Evolutionary conservation across 2,797 vertebrate genomes (phyloP), one percentile per base, ranked within the genome.

Genomic region (Gastrophryne carolinensis): DNA sequence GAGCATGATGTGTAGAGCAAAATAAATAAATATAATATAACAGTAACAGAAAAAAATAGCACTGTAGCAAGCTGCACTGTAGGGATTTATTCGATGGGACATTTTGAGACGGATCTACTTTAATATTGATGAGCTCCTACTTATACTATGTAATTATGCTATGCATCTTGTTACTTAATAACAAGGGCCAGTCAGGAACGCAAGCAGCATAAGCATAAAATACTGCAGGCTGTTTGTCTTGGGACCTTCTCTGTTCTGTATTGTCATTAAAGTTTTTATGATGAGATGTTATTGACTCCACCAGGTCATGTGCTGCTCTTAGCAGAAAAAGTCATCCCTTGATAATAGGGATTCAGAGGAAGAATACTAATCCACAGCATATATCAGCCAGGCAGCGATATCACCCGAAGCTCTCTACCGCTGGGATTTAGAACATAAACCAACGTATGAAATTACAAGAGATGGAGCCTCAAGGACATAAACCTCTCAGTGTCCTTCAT

Each of bases 221-320:
- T 13, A 27, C 53, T 9, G 5, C 4, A 56, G 4, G 13, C 3
- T 57, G 12, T 32, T 57, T 57, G n/a, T 12, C 12, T 30, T 57
- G 17, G 19, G n/a, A 37, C 3, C 13, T 61, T 39, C n/a, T 61
- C 19, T 61, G 8, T 15, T 0, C 35, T 19, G 13, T 61, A 61
- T 61, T 61, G 30, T 13, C 17, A 19, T 10, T 27, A 9, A 17
- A 12, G 34, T 39, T 32, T 61, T 57, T 19, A 27, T 35, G 15
- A 44, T n/a, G 39, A 41, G 15, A 69, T 72, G 76, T 78, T 80
- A 79, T 47, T 0, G 56, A 71, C 79, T 76, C 79, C 84, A 81
- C 81, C 81, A 80, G 78, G 81, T 80, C 80, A 82, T 54, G 75
- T 71, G 29, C 4, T 49, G 37, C 34, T 52, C 71, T 82, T 79